phyloP scores from a whole-genome alignment of 2,113 vertebrate genomes.

The Halichoeres trimaculatus region DNA sequence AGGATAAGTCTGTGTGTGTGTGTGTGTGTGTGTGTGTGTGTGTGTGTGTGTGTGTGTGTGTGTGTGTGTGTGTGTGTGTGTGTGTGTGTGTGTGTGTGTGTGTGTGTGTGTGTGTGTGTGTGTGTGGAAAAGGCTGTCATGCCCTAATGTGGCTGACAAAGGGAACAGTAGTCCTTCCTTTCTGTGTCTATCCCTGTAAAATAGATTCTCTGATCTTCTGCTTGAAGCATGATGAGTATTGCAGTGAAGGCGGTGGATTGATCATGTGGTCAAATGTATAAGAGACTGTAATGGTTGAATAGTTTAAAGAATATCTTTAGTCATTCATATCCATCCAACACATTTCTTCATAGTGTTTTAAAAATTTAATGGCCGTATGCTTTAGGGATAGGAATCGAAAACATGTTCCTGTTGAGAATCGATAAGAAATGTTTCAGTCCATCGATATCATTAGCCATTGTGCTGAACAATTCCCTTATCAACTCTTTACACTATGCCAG shows the following conservation, averaged over 20 bases:
- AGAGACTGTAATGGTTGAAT: not conserved
- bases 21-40: conserved; percentile 34
- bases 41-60: conserved; percentile 39
- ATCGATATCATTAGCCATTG: no score
- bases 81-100: conserved; percentile 34
- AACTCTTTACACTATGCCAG: no score
- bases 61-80: conserved; percentile 39
- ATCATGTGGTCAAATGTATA: conserved; percentile 8
- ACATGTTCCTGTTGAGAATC: no score
- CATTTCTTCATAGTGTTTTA: no score
- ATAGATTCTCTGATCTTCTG: conserved; percentile 51
- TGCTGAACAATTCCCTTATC: no score
- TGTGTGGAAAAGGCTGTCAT: conserved; percentile 62
- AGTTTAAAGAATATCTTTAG: not conserved
- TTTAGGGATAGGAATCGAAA: no score
- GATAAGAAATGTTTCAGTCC: no score
- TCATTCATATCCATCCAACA: not conserved
- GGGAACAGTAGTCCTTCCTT: conserved; percentile 30
- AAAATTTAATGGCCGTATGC: no score
- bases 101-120: conserved; percentile 42
- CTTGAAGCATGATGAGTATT: conserved; percentile 20
- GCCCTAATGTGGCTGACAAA: conserved; percentile 64
- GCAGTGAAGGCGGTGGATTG: not conserved
- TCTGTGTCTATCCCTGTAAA: conserved; percentile 32
- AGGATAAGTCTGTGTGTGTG: conserved; percentile 52